Base-by-base conservation (phyloP, 2,888 invertebrate genomes). In the Capitulum mitella region DNA sequence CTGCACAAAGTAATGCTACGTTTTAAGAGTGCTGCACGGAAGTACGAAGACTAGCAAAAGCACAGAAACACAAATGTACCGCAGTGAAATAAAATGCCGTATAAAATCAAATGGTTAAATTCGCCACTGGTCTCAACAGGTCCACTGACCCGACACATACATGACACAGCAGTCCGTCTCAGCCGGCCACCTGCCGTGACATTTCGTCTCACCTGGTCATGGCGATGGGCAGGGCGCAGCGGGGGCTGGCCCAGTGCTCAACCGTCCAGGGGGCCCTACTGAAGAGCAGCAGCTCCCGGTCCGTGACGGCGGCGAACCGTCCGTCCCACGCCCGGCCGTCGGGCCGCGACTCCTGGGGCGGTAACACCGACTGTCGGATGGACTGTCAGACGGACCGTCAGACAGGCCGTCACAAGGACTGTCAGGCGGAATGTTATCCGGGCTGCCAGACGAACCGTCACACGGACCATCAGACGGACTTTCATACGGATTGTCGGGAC, bases 231-330 rank as follows among this genome's bases (percentile, higher is more conserved):
- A 93, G 92, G 84, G 91, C 90, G 86, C 94, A 93, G 78, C 92
- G 89, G 2, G 98, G 96, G 81, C 94, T 91, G 83, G 94, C 92
- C 98, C 98, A 98, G 79, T 98, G 97, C 85, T 97, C 95, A 80
- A 93, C 92, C 80, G 96, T 95, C 94, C 96, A 95, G 0, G 98
- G 98, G 12, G 97, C 98, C 81, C 94, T 93, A 85, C 97, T 97
- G 88, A 98, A 99, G 83, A 99, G 88, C 84, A 97, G 90, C 81
- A 98, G 88, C 86, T 98, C 98, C 79, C 95, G 91, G 84, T 96
- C 96, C 3, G 98, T 98, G 64, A 99, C 92, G 1, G 96, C 97
- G 22, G 94, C 95, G 86, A 98, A 99, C 74, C 96, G 92, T 37
- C 97, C 95, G 84, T 94, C 93, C 97, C 98, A 99, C 82, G 93